Evolutionary conservation across 2,888 invertebrate genomes (phyloP).

Genomic region (Phortica magna): DNA sequence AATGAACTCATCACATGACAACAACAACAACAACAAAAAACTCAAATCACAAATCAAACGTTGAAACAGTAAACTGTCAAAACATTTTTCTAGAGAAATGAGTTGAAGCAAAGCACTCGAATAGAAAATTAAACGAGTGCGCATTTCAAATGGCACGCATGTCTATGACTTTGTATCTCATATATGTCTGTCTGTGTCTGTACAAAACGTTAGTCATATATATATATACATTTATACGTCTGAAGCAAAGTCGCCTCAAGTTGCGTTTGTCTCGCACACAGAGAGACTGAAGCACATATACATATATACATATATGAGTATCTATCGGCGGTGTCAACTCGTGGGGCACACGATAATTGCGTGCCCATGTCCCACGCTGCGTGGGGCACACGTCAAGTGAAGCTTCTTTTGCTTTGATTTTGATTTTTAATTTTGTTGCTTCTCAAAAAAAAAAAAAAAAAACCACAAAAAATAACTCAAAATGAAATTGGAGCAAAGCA

Average conservation of each 20-base stretch:
- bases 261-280: neutral
- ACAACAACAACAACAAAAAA: conserved; percentile 70
- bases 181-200: too few species aligned
- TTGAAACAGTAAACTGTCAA: conserved; percentile 30
- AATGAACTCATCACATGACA: conserved; percentile 75
- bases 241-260: neutral
- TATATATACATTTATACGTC: too few species aligned
- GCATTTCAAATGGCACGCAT: conserved; percentile 24
- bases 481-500: conserved; percentile 23
- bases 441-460: too few species aligned
- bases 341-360: neutral
- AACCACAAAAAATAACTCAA: neutral
- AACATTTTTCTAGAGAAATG: conserved; percentile 15
- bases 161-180: too few species aligned
- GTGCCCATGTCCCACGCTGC: conserved; percentile 7
- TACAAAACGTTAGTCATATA: neutral
- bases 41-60: conserved; percentile 54
- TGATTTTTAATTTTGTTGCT: too few species aligned
- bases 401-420: neutral
- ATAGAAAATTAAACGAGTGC: neutral
- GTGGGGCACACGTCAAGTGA: conserved; percentile 22
- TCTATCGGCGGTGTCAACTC: too few species aligned
- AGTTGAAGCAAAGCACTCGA: neutral
- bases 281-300: neutral
- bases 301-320: too few species aligned